Evolutionary conservation across 2,888 invertebrate species (phyloP).

Genomic region (Barypeithes pellucidus): DNA sequence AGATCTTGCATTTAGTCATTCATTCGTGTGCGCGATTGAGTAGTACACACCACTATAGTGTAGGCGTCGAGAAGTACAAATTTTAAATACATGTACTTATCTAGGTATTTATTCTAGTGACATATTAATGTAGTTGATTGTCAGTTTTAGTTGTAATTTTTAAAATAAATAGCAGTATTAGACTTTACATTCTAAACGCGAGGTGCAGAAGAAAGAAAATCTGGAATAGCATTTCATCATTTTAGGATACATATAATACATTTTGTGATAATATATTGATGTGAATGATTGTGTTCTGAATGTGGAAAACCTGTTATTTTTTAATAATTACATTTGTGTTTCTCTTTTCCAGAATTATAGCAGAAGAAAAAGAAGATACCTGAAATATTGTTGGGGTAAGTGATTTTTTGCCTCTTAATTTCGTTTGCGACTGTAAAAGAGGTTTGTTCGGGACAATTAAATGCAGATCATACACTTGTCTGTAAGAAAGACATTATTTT

Average conservation of each 20-base stretch:
- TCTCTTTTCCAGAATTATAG: constrained; percentile 15
- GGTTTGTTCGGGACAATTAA: no score
- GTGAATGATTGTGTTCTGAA: background rate
- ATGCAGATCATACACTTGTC: no score
- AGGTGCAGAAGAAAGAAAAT: background rate
- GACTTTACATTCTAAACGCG: background rate
- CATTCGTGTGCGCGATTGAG: constrained; percentile 8
- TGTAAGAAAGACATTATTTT: no score
- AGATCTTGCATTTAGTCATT: constrained; percentile 2
- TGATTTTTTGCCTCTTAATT: background rate
- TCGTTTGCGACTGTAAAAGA: background rate
- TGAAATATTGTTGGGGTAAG: constrained; percentile 2
- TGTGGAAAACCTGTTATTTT: background rate
- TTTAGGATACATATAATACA: background rate
- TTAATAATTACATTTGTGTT: constrained; percentile 6
- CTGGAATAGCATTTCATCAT: no score
- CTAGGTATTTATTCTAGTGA: constrained; percentile 4
- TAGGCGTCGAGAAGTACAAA: constrained; percentile 10
- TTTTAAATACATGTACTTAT: constrained; percentile 2
- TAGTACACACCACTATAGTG: constrained; percentile 1
- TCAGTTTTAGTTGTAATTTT: background rate
- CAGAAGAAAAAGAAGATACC: constrained; percentile 3
- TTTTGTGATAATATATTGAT: background rate
- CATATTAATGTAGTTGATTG: background rate
- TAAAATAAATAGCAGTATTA: background rate